These are phyloP conservation scores for Acrossocheilus fasciatus DNA, from an alignment of 2,797 vertebrate genomes.

Conservation along the genomic window DNA sequence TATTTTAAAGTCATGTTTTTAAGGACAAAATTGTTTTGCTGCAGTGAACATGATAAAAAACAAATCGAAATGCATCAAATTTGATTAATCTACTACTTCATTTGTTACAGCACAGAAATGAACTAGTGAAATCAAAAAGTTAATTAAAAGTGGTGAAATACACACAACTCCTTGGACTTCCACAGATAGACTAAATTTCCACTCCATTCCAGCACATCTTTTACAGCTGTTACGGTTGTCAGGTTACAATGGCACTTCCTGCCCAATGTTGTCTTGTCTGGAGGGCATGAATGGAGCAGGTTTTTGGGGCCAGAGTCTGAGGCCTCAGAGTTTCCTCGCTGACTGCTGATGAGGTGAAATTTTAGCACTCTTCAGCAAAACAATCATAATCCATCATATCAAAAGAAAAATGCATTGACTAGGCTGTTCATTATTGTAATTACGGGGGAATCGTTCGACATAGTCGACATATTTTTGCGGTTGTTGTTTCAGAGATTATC, in stretches of 20 bases:
- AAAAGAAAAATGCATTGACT: neutral
- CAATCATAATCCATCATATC: neutral
- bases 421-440: neutral
- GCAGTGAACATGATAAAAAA: too few species aligned
- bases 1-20: neutral
- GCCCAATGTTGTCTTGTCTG: conserved; percentile 9
- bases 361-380: conserved; percentile 4
- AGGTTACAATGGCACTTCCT: conserved; percentile 39
- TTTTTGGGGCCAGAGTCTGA: conserved; percentile 9
- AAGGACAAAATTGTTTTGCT: neutral
- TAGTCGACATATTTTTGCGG: neutral
- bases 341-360: conserved; percentile 29
- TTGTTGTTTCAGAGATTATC: conserved; percentile 10
- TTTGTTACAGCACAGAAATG: neutral
- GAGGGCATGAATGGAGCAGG: conserved; percentile 9
- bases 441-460: neutral
- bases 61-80: too few species aligned
- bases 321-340: conserved; percentile 31
- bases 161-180: neutral
- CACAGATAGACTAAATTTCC: conserved; percentile 33
- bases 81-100: neutral
- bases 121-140: neutral
- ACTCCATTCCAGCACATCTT: neutral
- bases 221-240: neutral
- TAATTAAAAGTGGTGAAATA: neutral